Evolutionary conservation across 2,888 invertebrate genomes (phyloP).

Genomic region (Deilephila porcellus): DNA sequence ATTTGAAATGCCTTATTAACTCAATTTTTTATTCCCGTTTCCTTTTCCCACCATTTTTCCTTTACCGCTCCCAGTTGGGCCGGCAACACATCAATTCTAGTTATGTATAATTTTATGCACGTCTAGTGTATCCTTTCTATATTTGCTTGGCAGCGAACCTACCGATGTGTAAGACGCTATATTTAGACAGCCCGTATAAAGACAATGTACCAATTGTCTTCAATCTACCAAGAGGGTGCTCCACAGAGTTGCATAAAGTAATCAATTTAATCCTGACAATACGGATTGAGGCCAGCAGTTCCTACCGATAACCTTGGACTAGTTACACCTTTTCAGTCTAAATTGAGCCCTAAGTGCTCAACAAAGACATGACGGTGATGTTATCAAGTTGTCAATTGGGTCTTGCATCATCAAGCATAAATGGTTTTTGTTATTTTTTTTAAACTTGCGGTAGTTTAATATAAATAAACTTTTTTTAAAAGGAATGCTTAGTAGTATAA

Average conservation of each 20-base stretch:
- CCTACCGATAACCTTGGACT: constrained; percentile 5
- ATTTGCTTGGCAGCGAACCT: no score
- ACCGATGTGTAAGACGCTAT: no score
- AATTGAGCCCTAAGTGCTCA: background rate
- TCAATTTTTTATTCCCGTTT: no score
- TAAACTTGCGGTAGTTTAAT: no score
- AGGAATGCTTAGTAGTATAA: no score
- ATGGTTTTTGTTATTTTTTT: background rate
- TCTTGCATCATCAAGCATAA: background rate
- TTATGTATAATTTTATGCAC: no score
- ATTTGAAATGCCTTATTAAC: no score
- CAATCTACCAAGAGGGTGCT: background rate
- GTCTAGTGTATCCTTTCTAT: no score
- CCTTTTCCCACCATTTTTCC: no score
- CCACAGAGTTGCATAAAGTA: background rate
- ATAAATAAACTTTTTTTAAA: no score
- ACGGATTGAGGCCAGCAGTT: background rate
- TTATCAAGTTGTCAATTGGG: background rate
- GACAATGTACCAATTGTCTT: background rate
- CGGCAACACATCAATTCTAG: no score
- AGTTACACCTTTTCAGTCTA: background rate
- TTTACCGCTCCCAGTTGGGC: no score
- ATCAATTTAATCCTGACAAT: constrained; percentile 1
- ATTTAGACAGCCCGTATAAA: background rate
- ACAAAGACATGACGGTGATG: background rate